Conservation (phyloP, 2,113 vertebrate species). For the Sinosuthora webbiana region DNA sequence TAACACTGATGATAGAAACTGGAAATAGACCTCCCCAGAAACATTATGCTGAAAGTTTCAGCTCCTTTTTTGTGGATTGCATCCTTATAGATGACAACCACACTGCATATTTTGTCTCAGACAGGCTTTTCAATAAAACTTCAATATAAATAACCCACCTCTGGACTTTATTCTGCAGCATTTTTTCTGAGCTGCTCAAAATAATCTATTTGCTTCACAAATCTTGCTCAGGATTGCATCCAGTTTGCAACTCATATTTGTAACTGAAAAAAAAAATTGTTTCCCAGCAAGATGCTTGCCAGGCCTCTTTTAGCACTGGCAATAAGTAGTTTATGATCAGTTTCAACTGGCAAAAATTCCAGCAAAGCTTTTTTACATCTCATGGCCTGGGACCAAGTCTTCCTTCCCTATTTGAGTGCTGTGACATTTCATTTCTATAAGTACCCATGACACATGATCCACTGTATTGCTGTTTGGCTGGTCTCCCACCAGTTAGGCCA, state of each 20-base stretch:
- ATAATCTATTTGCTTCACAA: neutral
- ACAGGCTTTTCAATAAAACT: neutral
- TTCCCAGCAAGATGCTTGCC: constrained; percentile 2
- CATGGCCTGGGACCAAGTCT: constrained; percentile 31
- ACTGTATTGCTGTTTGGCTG: constrained; percentile 27
- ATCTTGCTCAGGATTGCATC: neutral
- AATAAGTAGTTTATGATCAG: constrained; percentile 44
- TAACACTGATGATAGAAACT: neutral
- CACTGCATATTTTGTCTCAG: neutral
- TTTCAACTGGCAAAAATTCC: constrained; percentile 38
- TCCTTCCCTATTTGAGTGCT: constrained; percentile 27
- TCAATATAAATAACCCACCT: neutral
- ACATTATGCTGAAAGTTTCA: neutral
- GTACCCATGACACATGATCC: constrained; percentile 41
- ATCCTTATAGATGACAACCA: neutral
- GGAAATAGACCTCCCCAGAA: constrained; percentile 9
- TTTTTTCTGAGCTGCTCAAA: neutral
- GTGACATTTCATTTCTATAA: constrained; percentile 56
- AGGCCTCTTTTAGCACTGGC: neutral
- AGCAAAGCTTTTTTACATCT: constrained; percentile 40
- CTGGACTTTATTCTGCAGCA: neutral
- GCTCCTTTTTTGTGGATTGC: neutral
- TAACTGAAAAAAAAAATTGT: neutral
- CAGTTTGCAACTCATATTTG: neutral
- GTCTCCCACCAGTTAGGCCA: constrained; percentile 36